Base-by-base conservation (phyloP, 2,888 invertebrate genomes). In the Cyaniris semiargus region DNA sequence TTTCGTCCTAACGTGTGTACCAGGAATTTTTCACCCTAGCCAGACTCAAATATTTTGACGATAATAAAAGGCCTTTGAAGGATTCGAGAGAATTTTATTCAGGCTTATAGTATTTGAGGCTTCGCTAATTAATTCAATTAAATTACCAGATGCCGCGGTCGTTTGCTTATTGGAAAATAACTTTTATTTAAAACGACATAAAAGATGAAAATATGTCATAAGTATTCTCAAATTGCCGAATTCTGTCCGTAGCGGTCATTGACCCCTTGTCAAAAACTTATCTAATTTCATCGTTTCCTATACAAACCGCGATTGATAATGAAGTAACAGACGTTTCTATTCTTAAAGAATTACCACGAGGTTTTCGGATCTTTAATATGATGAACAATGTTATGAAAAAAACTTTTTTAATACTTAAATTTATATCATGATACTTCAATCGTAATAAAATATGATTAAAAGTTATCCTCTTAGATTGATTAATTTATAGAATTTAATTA, bases 41-140 rank as follows among this genome's bases (percentile, higher is more conserved):
- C 60, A 13, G 60, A 60, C 23, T 21, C 13, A 31, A 70, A 70
- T 70, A 70, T 70, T 70, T 70, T 70, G 70, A 70, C n/a, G 70
- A 34, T 70, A 70, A 70, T 34, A 70, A 70, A 70, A 70, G 70
- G 18, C 18, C 70, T 70, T 70, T 70, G 15, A 34, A 70, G 18
- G 34, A 34, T n/a, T 70, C n/a, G 7, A 34, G 70, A n/a, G 70
- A n/a, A 34, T 18, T 70, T 70, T 34, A 70, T 34, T 70, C 13
- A 23, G 23, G 23, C 23, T 60, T 60, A 60, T 23, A 60, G 8
- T 60, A 60, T 60, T 60, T 23, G 60, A 60, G 60, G 60, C 13
- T 60, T 13, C 60, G 23, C 23, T 60, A 60, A 23, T 60, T 21
- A 4, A 60, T 23, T 60, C 13, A 23, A 60, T 23, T 13, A 60